Evolutionary conservation across 2,113 vertebrate genomes (phyloP), one percentile per base, ranked within the genome.

Genomic region (Macheiramphus alcinus): DNA sequence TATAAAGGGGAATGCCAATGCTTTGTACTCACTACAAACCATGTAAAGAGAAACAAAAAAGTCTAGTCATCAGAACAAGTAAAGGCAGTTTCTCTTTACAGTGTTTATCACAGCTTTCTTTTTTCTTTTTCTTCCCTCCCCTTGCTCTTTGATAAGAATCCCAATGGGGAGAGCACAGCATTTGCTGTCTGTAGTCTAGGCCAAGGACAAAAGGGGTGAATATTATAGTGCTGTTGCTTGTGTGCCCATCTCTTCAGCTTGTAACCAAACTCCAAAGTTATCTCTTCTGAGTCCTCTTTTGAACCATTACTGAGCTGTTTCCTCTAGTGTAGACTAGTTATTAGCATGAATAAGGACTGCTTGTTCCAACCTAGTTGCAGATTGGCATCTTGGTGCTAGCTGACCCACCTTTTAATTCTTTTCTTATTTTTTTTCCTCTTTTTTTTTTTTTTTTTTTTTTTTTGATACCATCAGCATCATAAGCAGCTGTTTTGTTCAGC

Each of bases 31-130:
- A 1, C 58, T 88, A 48, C 70, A 71, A 82, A 61, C 78, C 48
- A n/a, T n/a, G 38, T 72, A 43, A 78, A 93, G 53, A 73, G 70
- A 72, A 79, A 89, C 50, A 87, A 89, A 94, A 82, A 93, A 34
- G 80, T 89, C 68, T 36, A 74, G 42, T 91, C 76, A 85, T 93
- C 79, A 74, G 61, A 81, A 89, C 50, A 74, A 94, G 61, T 63
- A 71, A 96, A 89, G 80, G 56, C 94, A 94, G 52, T 93, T 95
- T 93, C 72, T 68, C 76, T 91, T 89, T 56, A 34, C 38, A 38
- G 65, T 53, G 52, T 79, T 96, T 89, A 89, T 52, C 94, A 61
- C 40, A 66, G 76, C 70, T 84, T 88, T 40, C 40, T 88, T 50
- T 80, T 59, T 80, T 25, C 23, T 47, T 68, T 68, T 67, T 50